Evolutionary conservation across 2,113 vertebrate genomes (phyloP), one percentile per base, ranked within the genome.

Genomic region (Catharus bicknelli): DNA sequence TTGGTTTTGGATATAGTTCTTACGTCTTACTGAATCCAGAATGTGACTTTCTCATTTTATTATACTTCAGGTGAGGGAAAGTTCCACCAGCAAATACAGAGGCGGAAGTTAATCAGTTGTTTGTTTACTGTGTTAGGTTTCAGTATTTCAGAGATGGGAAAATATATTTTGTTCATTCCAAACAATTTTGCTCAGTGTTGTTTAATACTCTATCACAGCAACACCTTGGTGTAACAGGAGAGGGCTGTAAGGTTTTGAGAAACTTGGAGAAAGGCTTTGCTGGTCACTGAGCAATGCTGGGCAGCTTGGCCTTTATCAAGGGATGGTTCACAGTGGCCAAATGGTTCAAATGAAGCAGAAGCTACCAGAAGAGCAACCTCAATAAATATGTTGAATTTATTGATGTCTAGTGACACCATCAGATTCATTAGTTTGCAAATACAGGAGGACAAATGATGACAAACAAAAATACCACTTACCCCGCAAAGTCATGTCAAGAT

Each of bases 221-320:
- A 47, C 47, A 43, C 47, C 25, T 21, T 21, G 29, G 40, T 74
- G 23, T 47, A 57, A 38, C 4, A 26, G 25, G 67, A 79, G 43
- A 40, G n/a, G n/a, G 29, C 48, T 50, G 25, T 25, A n/a, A 66
- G 47, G 10, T 66, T 76, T 61, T 0, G 0, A 22, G 1, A 58
- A 62, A 18, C n/a, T 50, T 77, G 9, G 23, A 58, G 47, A 30
- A 77, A 61, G n/a, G n/a, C 13, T 62, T 54, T 64, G 40, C n/a
- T 72, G 7, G 42, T 62, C 42, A n/a, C 67, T 32, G 27, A 68
- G 18, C 70, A 42, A 2, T 10, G 11, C 20, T 10, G 13, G 51
- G 69, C 57, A 51, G 26, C 8, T 1, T 3, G 55, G 61, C 58
- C 70, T 54, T 73, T n/a, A 16, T 29, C 62, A 58, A 67, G 20